phyloP scores from a whole-genome alignment of 2,888 invertebrate species.

The Anodontia alba region DNA sequence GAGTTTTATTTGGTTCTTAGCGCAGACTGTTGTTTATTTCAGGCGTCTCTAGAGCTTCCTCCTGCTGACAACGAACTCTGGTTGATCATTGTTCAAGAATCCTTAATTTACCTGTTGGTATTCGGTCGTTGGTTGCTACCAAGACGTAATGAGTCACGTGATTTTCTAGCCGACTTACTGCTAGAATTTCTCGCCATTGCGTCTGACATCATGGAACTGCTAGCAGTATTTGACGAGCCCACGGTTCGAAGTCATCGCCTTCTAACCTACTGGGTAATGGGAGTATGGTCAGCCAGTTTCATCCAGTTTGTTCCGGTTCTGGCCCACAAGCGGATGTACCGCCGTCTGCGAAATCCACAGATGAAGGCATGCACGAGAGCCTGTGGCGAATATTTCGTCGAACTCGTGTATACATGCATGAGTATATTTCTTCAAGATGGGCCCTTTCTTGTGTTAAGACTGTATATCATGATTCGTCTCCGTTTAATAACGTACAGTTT shows the following conservation, averaged over 20 bases:
- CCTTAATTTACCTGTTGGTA: conserved; percentile 62
- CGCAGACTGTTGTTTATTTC: no score
- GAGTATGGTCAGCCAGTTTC: conserved; percentile 81
- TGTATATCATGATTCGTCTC: conserved; percentile 93
- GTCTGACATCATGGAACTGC: conserved; percentile 76
- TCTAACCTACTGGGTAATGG: conserved; percentile 77
- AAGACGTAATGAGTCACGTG: conserved; percentile 73
- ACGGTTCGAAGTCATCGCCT: conserved; percentile 72
- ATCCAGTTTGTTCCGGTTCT: conserved; percentile 82
- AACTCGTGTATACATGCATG: conserved; percentile 54
- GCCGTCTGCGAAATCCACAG: conserved; percentile 33
- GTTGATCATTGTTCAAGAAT: conserved; percentile 66
- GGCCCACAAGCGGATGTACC: conserved; percentile 50
- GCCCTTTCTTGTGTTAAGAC: conserved; percentile 79
- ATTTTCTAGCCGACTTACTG: conserved; percentile 81
- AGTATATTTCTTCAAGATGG: conserved; percentile 73
- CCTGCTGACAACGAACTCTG: conserved; percentile 44
- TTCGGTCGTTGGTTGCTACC: conserved; percentile 66
- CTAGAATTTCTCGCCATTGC: conserved; percentile 84
- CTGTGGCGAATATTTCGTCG: conserved; percentile 55
- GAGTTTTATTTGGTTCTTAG: no score
- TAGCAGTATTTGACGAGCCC: conserved; percentile 74
- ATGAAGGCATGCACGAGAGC: conserved; percentile 19
- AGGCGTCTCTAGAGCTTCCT: background rate
- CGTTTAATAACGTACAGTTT: conserved; percentile 85